A percentile compares a stretch with the other conserved stretches of the same genome.
Evolutionary conservation across 1,140 invertebrate species (phyloP).

Genomic region (roundworm (Caenorhabditis elegans)): WBcel235 BX284606.5:5002501-5003000

Average conservation of each 20-base stretch:
- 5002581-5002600: background rate
- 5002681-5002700: background rate
- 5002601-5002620: background rate
- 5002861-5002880: constrained; percentile 3
- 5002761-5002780: constrained; percentile 9
- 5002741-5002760: constrained; percentile 2
- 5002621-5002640: constrained; percentile 16
- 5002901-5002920: constrained; percentile 3
- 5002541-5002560: too few species aligned
- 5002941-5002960: too few species aligned
- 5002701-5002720: background rate
- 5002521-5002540: too few species aligned
- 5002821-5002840: background rate
- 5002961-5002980: too few species aligned
- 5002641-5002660: background rate
- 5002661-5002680: background rate
- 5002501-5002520: too few species aligned
- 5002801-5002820: background rate
- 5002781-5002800: background rate
- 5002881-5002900: background rate
- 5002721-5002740: background rate
- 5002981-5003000: constrained; percentile 11
- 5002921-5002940: background rate
- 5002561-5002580: background rate
- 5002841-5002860: background rate